phyloP scores from a whole-genome alignment of 2,797 vertebrate species.

The Thripadectes ignobilis region DNA sequence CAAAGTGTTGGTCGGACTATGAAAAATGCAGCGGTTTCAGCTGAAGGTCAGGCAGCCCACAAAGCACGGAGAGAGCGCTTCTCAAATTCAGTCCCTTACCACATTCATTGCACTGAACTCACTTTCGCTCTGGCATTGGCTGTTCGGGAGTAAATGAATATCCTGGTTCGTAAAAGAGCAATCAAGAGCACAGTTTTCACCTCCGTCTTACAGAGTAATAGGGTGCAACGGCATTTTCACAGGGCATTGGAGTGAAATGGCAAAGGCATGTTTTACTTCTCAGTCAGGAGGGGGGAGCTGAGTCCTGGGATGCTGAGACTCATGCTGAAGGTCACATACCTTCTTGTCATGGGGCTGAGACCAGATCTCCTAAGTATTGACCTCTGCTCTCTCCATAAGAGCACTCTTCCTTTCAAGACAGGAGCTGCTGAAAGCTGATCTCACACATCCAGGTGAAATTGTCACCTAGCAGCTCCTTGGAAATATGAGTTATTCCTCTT shows the following conservation, averaged over 20 bases:
- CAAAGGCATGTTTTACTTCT: neutral
- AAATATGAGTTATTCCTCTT: neutral
- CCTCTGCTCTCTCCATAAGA: constrained; percentile 25
- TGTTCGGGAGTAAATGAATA: neutral
- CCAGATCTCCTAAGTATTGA: constrained; percentile 10
- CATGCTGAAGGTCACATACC: constrained; percentile 29
- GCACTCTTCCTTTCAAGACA: constrained; percentile 38
- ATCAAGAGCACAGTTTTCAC: neutral
- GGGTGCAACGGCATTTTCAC: neutral
- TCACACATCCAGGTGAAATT: neutral
- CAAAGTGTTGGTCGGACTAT: neutral
- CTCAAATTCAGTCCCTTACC: constrained; percentile 21
- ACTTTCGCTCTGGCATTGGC: constrained; percentile 14
- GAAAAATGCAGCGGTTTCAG: constrained; percentile 44
- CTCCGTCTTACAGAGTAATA: neutral
- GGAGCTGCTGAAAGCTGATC: constrained; percentile 40
- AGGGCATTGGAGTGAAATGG: neutral
- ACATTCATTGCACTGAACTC: constrained; percentile 5
- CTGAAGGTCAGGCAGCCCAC: constrained; percentile 54
- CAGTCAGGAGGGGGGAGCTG: neutral
- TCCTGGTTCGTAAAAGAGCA: neutral
- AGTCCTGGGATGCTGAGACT: neutral
- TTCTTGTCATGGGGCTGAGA: constrained; percentile 41
- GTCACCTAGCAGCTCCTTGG: neutral
- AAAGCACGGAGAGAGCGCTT: neutral